Conservation (phyloP, 2,888 invertebrate species). For the Torymus texanus region DNA sequence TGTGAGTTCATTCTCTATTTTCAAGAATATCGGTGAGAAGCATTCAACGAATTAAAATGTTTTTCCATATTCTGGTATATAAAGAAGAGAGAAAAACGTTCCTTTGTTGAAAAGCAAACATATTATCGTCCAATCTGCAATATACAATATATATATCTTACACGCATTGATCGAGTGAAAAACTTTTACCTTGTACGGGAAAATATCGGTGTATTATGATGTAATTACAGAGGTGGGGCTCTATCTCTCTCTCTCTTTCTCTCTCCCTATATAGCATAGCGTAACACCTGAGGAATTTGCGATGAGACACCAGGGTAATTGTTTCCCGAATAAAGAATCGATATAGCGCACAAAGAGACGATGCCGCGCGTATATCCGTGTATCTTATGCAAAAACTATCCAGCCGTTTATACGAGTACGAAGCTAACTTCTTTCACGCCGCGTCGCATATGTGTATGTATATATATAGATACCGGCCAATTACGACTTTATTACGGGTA, state of each 20-base stretch:
- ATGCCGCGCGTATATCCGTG: neutral
- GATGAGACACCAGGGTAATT: slow-evolving; percentile 32
- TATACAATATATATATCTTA: neutral
- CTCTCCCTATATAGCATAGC: too few species aligned
- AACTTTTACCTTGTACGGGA: neutral
- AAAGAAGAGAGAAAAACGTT: too few species aligned
- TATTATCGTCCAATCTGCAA: too few species aligned
- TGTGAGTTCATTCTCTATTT: too few species aligned
- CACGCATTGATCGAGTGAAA: neutral
- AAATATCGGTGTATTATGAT: slow-evolving; percentile 4
- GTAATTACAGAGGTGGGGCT: slow-evolving; percentile 28
- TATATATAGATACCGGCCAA: slow-evolving; percentile 13
- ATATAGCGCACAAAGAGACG: slow-evolving; percentile 21
- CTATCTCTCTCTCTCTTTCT: neutral
- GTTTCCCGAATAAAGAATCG: slow-evolving; percentile 33
- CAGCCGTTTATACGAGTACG: slow-evolving; percentile 10
- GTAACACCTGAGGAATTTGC: slow-evolving; percentile 34
- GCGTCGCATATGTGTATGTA: neutral
- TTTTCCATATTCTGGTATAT: too few species aligned
- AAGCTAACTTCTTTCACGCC: neutral
- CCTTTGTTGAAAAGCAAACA: too few species aligned
- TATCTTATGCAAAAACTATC: slow-evolving; percentile 31
- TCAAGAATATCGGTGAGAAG: too few species aligned
- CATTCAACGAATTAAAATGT: too few species aligned
- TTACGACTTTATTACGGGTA: slow-evolving; percentile 35